Evolutionary conservation across 2,888 invertebrate genomes (phyloP).

Genomic region (Drosophila hawaiiensis): DNA sequence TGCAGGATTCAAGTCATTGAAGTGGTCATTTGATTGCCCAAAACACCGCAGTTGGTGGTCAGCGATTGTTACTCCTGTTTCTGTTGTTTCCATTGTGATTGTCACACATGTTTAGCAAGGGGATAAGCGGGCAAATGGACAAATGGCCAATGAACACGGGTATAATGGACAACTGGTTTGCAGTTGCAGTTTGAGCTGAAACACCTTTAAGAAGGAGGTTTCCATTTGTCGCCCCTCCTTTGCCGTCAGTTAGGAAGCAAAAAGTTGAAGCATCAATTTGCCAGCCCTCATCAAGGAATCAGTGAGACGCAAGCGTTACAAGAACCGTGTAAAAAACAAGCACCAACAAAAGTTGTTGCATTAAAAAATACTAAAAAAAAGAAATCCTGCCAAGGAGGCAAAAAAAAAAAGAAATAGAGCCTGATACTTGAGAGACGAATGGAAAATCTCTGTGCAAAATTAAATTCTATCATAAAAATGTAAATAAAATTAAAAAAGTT

Average conservation of each 20-base stretch:
- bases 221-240: neutral
- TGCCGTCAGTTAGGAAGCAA: conserved; percentile 8
- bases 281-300: conserved; percentile 38
- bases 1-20: conserved; percentile 24
- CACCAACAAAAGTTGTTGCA: conserved; percentile 10
- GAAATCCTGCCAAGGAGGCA: conserved; percentile 7
- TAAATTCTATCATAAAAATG: conserved; percentile 35
- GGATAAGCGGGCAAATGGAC: conserved; percentile 29
- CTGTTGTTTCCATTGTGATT: conserved; percentile 10
- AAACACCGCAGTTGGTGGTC: conserved; percentile 62
- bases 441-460: conserved; percentile 42
- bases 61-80: conserved; percentile 43
- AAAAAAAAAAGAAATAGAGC: neutral
- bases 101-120: conserved; percentile 40
- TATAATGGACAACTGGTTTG: conserved; percentile 40
- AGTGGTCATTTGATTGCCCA: conserved; percentile 52
- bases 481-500: conserved; percentile 38
- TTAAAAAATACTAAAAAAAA: conserved; percentile 11
- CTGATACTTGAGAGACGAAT: conserved; percentile 27
- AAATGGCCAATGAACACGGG: conserved; percentile 22
- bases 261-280: conserved; percentile 49
- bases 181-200: conserved; percentile 7
- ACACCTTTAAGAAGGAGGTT: neutral
- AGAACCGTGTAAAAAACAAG: conserved; percentile 10
- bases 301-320: conserved; percentile 45